Base-by-base conservation (phyloP, 2,113 vertebrate genomes). In the Chloropsis hardwickii region DNA sequence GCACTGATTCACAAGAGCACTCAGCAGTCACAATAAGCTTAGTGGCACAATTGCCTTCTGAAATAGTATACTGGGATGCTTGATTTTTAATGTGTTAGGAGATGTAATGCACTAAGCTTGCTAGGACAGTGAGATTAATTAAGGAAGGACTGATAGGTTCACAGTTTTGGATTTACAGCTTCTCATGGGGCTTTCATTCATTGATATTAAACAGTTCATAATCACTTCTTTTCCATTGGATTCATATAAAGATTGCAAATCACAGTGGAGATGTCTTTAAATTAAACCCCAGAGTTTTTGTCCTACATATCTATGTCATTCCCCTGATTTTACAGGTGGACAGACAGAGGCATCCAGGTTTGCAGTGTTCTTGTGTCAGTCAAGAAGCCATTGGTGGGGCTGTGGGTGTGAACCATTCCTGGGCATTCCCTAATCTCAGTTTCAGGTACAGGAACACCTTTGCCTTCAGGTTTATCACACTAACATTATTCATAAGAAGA, bases 271-370 rank as follows among this genome's bases (percentile, higher is more conserved):
- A 15, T 13, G 0, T 42, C 27, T 66, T 81, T 4, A 66, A 70
- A 17, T 72, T 2, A 14, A 24, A 31, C 21, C 72, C 29, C 3
- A 0, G 47, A 10, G 58, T 19, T 58, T 72, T 50, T 54, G 23
- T 44, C n/a, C 51, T 58, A 0, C 8, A 2, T 6, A 4, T 21
- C 10, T 12, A 0, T 5, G 4, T 33, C 10, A 2, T 12, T 81
- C n/a, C 4, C 18, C 23, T 33, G 25, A 3, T 44, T n/a, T 48
- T 15, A 22, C 37, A 9, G 53, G 7, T 23, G 56, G 57, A 15
- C n/a, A 28, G 60, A 4, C 0, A 0, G 50, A 45, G 40, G 29
- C 42, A 8, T 5, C n/a, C 9, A 3, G 28, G 4, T 17, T 9
- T 10, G 28, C 47, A 22, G 58, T 6, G 25, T 17, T 47, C 37